These are phyloP conservation scores for Cydia splendana DNA, from an alignment of 1,140 invertebrate species.

Conservation along the genomic window DNA sequence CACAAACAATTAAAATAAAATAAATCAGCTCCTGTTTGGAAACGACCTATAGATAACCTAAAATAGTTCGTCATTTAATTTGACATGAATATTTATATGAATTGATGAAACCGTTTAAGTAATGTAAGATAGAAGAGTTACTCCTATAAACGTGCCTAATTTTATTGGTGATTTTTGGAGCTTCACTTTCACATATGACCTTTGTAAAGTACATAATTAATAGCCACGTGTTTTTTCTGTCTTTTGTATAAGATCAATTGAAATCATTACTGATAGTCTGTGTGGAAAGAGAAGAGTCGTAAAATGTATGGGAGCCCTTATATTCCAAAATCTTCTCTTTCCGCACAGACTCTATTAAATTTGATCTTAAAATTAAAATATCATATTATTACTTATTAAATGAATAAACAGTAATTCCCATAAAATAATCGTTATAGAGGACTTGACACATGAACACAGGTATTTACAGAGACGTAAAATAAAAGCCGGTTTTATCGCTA, in stretches of 20 bases:
- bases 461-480: neutral
- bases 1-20: constrained; percentile 1
- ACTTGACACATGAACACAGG: too few relatives aligned
- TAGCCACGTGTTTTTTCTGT: neutral
- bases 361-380: too few relatives aligned
- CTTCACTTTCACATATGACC: constrained; percentile 33
- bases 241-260: too few relatives aligned
- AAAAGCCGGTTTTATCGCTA: neutral
- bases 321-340: too few relatives aligned
- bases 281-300: too few relatives aligned
- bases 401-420: too few relatives aligned
- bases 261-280: too few relatives aligned
- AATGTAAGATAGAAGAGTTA: constrained; percentile 46
- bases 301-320: too few relatives aligned
- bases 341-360: too few relatives aligned
- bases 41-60: constrained; percentile 22
- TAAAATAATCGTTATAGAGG: too few relatives aligned
- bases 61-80: constrained; percentile 30
- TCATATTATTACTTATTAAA: too few relatives aligned
- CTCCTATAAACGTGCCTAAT: constrained; percentile 66
- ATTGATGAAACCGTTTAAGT: constrained; percentile 51
- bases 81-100: constrained; percentile 33
- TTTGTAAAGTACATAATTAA: neutral
- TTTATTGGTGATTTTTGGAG: constrained; percentile 47
- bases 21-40: constrained; percentile 3